Base-by-base conservation (phyloP, 2,113 vertebrate genomes). In the Grus americana region DNA sequence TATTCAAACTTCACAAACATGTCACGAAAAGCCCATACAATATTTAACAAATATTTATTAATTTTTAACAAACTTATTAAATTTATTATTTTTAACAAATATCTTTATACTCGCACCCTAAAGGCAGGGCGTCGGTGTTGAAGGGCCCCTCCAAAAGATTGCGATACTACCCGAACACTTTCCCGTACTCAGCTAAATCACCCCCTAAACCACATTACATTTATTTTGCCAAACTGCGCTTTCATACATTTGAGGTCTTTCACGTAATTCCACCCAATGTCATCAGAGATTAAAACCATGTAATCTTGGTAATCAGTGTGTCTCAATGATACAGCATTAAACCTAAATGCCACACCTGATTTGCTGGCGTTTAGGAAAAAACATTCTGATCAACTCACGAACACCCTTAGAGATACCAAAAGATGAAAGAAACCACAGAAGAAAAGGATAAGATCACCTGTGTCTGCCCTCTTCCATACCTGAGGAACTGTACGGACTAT, bases 21-120 rank as follows among this genome's bases (percentile, higher is more conserved):
- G 13, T 38, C 2, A 0, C 11, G 2, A 87, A 83, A 12, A 29
- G 17, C 20, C 8, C 9, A 14, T 14, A 24, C 1, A 0, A 66
- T 44, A 70, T 36, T 78, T 55, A 79, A 61, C 10, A 50, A 46
- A 61, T 17, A 38, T 38, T 38, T 38, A 38, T 38, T 38, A 38
- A 38, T 38, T 38, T 38, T 38, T 38, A 38, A 38, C 38, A 38
- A 38, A 38, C 38, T 38, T 38, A 38, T 38, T 38, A 38, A 38
- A 38, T 38, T 38, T 38, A 38, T 38, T 38, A 38, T 38, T 38
- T 38, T 38, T 38, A 38, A 38, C 38, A 38, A 38, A 38, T 38
- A 38, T 38, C 38, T 73, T 86, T 30, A n/a, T 20, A 47, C 2
- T 40, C 1, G 1, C 24, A 79, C 8, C 5, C 65, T 22, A 90